Percentiles rank a stretch among this genome's conserved stretches.
These are phyloP conservation scores for Netelia virgata DNA, from an alignment of 2,888 invertebrate genomes.

Conservation along the genomic window DNA sequence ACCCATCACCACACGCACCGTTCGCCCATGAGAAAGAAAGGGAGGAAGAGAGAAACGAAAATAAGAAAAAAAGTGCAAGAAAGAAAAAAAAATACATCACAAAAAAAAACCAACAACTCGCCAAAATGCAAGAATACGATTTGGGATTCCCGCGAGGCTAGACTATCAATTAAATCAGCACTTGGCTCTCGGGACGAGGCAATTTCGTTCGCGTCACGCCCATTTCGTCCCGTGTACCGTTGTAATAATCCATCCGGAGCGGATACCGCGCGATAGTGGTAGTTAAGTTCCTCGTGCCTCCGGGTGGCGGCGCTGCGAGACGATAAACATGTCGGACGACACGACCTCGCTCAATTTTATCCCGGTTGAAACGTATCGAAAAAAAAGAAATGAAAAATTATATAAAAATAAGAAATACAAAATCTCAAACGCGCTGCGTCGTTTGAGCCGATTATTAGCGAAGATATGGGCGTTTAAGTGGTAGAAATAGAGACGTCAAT, in stretches of 20 bases:
- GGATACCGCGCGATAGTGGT: conserved; percentile 8
- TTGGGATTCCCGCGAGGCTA: conserved; percentile 44
- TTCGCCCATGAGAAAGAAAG: conserved; percentile 20
- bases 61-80: conserved; percentile 12
- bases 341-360: conserved; percentile 54
- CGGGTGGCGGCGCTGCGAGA: neutral
- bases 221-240: conserved; percentile 49
- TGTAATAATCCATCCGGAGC: conserved; percentile 39
- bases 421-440: too few species aligned
- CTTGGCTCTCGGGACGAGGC: conserved; percentile 48
- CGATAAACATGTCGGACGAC: conserved; percentile 16
- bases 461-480: too few species aligned
- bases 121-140: conserved; percentile 50
- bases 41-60: conserved; percentile 14
- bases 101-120: neutral
- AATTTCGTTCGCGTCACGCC: conserved; percentile 55
- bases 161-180: conserved; percentile 67
- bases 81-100: conserved; percentile 4
- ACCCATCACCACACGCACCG: conserved; percentile 45
- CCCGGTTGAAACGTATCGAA: too few species aligned
- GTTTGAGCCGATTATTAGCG: too few species aligned
- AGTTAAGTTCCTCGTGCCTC: conserved; percentile 17
- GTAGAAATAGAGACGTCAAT: neutral
- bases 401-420: too few species aligned
- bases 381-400: too few species aligned